Evolutionary conservation across 2,888 invertebrate species (phyloP), one percentile per base, ranked within the genome.

Genomic region (Drosophila mayaguana): DNA sequence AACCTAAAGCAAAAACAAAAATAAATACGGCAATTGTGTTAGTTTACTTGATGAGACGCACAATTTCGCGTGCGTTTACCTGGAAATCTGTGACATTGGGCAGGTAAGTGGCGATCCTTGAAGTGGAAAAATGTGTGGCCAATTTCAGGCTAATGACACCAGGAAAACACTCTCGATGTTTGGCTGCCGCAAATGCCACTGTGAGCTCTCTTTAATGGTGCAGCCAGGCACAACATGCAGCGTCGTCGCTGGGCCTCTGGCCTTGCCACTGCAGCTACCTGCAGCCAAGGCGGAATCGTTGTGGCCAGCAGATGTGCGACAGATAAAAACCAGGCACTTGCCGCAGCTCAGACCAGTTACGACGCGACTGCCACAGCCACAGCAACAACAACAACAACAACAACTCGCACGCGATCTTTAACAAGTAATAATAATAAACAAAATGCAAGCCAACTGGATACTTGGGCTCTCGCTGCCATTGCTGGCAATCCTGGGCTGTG

Each of bases 91-190:
- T 67, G 50, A 75, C 76, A 83, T 71, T 75, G 57, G 63, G 43
- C 62, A 67, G 70, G 66, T 67, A 65, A 56, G n/a, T 43, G 45
- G 59, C 45, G 73, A 79, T 81, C 75, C 78, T 72, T 68, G 60
- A 57, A 66, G 70, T 80, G 81, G 88, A 88, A 88, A 88, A 85
- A 83, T 69, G 81, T 56, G 65, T 66, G 64, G 51, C 55, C 68
- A 76, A 85, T 89, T 83, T 78, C 74, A 79, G 90, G 90, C 83
- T 89, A 85, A 89, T 81, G 89, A 88, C 89, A 90, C 75, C 77
- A 86, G 80, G 81, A 83, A 88, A 88, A 75, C 79, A 80, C 75
- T 85, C 83, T 74, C 77, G 62, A 68, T 72, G 43, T 42, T 48
- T 54, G 59, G 45, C 22, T 64, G 20, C 18, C 18, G 68, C 69